phyloP scores from a whole-genome alignment of 2,113 vertebrate species.

The Pelvicachromis taeniatus region DNA sequence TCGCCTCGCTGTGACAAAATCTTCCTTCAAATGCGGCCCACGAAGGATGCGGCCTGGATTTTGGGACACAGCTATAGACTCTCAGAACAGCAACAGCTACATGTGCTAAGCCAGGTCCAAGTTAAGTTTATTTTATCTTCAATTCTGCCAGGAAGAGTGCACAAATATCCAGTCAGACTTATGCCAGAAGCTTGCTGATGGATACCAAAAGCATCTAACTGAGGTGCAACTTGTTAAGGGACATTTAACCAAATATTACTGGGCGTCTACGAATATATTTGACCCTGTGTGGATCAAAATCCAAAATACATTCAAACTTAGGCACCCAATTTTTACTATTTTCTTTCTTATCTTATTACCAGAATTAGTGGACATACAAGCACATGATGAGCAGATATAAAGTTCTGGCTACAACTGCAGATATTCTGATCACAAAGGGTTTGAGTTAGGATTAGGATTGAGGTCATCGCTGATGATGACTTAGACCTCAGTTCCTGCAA shows the following conservation, averaged over 20 bases:
- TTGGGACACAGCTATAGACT: too few species aligned
- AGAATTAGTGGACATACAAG: neutral
- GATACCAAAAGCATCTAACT: rapidly evolving
- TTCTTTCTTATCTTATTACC: neutral
- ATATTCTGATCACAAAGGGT: neutral
- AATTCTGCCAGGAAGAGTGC: neutral
- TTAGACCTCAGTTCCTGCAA: rapidly evolving
- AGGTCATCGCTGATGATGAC: neutral
- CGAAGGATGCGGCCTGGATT: too few species aligned
- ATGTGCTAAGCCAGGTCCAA: too few species aligned
- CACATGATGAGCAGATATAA: neutral
- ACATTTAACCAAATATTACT: neutral
- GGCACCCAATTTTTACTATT: neutral
- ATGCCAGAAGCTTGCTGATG: neutral
- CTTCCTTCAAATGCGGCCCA: too few species aligned
- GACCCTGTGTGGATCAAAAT: neutral
- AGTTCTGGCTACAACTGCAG: too few species aligned
- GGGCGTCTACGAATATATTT: neutral
- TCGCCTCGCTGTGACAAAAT: too few species aligned
- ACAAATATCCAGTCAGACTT: neutral
- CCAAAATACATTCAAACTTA: neutral
- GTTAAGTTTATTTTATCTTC: neutral
- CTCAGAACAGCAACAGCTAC: too few species aligned
- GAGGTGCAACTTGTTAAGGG: rapidly evolving
- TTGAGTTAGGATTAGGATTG: neutral